Base-by-base conservation (phyloP, 2,113 vertebrate species). In the Cygnus buccinator region DNA sequence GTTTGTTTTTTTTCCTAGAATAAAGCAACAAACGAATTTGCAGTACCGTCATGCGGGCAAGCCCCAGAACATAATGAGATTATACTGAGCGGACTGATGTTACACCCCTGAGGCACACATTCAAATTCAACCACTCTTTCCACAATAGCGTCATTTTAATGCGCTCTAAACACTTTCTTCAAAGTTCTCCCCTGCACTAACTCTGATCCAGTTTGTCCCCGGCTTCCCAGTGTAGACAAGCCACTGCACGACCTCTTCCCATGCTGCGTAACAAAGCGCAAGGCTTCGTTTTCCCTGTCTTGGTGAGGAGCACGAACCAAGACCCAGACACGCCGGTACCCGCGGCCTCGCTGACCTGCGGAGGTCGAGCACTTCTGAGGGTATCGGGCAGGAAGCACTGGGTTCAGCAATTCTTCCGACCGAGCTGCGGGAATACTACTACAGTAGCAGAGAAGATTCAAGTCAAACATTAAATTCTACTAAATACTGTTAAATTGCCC, bases 211-310 rank as follows among this genome's bases (percentile, higher is more conserved):
- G 9, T 65, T 57, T 39, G 12, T 0, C 70, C 58, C 31, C 8
- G 63, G 41, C 50, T 79, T 88, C 75, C 54, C 31, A 19, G 43
- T 2, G 4, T 14, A 41, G 29, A 44, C 62, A 81, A 81, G 72
- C 37, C 25, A 33, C 41, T 28, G 31, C 22, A 3, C 1, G 72
- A 67, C 12, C 3, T 1, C 54, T 82, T 75, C 62, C 28, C 48
- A 44, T 5, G 6, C 35, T 4, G 22, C 0, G 3, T 14, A 77
- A 82, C 9, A 37, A 84, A 68, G 88, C 63, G 21, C 0, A 0
- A 84, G 16, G 37, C 74, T 67, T 44, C 0, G 1, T 21, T 12
- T 84, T 87, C 57, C 48, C 0, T 50, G 6, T 1, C 52, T 80
- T 70, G 35, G 85, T 59, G 7, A 86, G 65, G 26, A 46, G 11